phyloP scores from a whole-genome alignment of 2,797 vertebrate species.

The Bryconaethiops microstoma region DNA sequence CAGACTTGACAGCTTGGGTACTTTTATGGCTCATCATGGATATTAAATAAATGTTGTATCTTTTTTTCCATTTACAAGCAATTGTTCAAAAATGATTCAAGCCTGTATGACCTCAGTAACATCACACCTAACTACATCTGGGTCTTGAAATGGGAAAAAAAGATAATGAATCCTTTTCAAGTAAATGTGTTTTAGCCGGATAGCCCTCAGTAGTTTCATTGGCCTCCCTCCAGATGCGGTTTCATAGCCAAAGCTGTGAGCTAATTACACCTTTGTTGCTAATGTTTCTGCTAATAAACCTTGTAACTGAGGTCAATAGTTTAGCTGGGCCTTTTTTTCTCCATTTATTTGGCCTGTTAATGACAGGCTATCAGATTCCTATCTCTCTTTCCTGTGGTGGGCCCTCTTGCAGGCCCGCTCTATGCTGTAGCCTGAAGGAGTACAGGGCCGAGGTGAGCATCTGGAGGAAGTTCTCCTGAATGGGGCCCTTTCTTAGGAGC shows the following conservation, averaged over 20 bases:
- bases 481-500: slow-evolving; percentile 73
- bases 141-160: slow-evolving; percentile 9
- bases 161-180: slow-evolving; percentile 41
- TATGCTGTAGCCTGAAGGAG: slow-evolving; percentile 75
- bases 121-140: slow-evolving; percentile 24
- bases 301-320: slow-evolving; percentile 65
- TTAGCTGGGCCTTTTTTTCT: slow-evolving; percentile 67
- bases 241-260: slow-evolving; percentile 57
- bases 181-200: slow-evolving; percentile 45
- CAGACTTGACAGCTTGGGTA: no score
- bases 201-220: slow-evolving; percentile 52
- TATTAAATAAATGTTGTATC: no score
- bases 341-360: slow-evolving; percentile 81
- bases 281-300: slow-evolving; percentile 66
- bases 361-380: slow-evolving; percentile 83
- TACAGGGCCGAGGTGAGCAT: slow-evolving; percentile 71
- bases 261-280: slow-evolving; percentile 61
- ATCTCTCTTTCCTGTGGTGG: slow-evolving; percentile 78
- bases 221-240: slow-evolving; percentile 61
- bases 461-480: slow-evolving; percentile 78
- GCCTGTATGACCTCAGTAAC: background rate
- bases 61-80: no score
- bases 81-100: background rate
- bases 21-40: no score
- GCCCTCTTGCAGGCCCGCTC: slow-evolving; percentile 60